Conservation (phyloP, 2,888 invertebrate genomes). For the Cabera pusaria region DNA sequence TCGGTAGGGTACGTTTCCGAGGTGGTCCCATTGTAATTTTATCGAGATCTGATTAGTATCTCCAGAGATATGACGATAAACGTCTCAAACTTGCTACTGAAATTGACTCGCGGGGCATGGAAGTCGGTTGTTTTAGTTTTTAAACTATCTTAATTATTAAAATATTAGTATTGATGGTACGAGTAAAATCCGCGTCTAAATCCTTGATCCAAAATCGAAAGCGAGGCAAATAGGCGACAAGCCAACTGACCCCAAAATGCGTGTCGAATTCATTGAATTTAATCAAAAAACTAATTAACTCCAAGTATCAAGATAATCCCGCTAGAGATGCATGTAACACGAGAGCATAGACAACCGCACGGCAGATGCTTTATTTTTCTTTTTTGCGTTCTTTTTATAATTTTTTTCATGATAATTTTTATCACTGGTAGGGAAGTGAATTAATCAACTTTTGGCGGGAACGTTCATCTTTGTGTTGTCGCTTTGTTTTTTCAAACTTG, state of each 20-base stretch:
- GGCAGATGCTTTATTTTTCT: constrained; percentile 54
- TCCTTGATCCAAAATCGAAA: constrained; percentile 12
- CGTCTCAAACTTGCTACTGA: no score
- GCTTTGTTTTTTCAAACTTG: constrained; percentile 3
- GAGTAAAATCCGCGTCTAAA: neutral
- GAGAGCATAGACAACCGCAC: constrained; percentile 61
- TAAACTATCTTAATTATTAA: no score
- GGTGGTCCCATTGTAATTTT: no score
- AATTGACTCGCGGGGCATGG: no score
- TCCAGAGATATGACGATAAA: no score
- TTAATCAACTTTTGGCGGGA: no score
- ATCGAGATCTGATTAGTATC: no score
- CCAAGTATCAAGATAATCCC: constrained; percentile 51
- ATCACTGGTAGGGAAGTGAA: no score
- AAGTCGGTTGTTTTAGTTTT: no score
- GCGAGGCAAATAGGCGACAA: constrained; percentile 7
- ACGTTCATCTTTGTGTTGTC: neutral
- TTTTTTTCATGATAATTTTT: no score
- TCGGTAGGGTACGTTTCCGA: no score
- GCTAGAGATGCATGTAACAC: constrained; percentile 55
- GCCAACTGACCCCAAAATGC: constrained; percentile 14
- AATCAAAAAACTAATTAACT: constrained; percentile 8
- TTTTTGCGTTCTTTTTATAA: constrained; percentile 18
- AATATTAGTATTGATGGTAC: no score
- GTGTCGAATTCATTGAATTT: constrained; percentile 8